phyloP scores from a whole-genome alignment of 2,113 vertebrate genomes.

The Toxotes jaculatrix region DNA sequence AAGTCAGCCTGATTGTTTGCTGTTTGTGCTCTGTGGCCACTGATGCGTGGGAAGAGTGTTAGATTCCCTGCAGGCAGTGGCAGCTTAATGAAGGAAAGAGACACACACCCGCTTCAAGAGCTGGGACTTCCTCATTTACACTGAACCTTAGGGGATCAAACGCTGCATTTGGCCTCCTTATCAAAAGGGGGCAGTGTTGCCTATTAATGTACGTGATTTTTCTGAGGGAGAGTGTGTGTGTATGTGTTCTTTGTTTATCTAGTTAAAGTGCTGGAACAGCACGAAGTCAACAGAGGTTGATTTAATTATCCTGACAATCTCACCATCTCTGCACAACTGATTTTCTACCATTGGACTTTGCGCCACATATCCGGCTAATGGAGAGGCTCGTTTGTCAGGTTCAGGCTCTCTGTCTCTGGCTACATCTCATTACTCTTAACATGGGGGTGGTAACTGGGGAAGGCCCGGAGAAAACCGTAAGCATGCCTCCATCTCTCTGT shows the following conservation, averaged over 20 bases:
- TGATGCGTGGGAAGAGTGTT: slow-evolving; percentile 70
- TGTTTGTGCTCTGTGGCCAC: slow-evolving; percentile 68
- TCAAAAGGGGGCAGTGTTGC: slow-evolving; percentile 71
- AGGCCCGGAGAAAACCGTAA: slow-evolving; percentile 27
- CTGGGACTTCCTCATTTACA: slow-evolving; percentile 66
- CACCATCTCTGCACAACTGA: slow-evolving; percentile 47
- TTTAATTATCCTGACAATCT: slow-evolving; percentile 64
- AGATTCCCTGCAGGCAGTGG: slow-evolving; percentile 72
- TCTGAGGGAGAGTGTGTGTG: not conserved
- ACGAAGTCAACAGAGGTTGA: slow-evolving; percentile 61
- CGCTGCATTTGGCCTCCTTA: slow-evolving; percentile 64
- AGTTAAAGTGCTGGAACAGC: slow-evolving; percentile 63
- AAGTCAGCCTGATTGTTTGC: slow-evolving; percentile 80
- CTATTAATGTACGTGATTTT: not conserved
- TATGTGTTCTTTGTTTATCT: slow-evolving; percentile 45
- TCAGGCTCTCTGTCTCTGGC: slow-evolving; percentile 48
- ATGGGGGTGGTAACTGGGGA: slow-evolving; percentile 48
- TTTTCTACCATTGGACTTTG: slow-evolving; percentile 42
- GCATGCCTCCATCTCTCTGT: slow-evolving; percentile 38
- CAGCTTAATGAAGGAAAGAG: slow-evolving; percentile 76
- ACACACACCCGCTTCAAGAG: slow-evolving; percentile 58
- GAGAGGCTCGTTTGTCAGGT: slow-evolving; percentile 60
- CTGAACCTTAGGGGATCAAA: slow-evolving; percentile 26
- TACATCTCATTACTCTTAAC: slow-evolving; percentile 70
- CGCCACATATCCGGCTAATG: slow-evolving; percentile 46